Conservation (phyloP, 2,113 vertebrate genomes). For the Chamaetylas fuelleborni region DNA sequence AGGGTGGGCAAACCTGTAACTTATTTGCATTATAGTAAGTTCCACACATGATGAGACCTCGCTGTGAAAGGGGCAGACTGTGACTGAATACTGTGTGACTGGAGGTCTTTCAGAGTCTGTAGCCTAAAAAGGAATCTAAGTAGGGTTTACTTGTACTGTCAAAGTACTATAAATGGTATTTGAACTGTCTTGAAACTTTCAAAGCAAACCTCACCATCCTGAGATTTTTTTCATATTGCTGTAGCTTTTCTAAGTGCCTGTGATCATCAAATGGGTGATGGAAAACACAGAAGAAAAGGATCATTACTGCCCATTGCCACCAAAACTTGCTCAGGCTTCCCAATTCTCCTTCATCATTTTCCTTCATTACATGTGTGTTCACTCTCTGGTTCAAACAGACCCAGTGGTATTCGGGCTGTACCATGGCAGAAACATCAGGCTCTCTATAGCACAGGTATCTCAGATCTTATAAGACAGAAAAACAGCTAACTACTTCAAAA, state of each 20-base stretch:
- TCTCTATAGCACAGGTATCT: neutral
- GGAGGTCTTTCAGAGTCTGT: neutral
- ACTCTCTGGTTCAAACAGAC: neutral
- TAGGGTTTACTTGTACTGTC: neutral
- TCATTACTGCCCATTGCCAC: neutral
- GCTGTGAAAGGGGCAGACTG: neutral
- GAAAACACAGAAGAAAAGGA: neutral
- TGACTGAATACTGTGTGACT: rapidly evolving
- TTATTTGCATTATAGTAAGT: neutral
- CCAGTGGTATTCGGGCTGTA: rapidly evolving
- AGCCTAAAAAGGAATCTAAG: neutral
- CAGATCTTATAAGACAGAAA: neutral
- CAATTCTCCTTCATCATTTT: neutral
- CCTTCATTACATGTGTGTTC: neutral
- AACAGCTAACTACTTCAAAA: neutral
- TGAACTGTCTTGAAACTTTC: neutral
- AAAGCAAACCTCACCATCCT: neutral
- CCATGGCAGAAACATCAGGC: neutral
- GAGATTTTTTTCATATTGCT: neutral
- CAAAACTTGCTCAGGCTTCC: neutral
- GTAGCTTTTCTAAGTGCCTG: neutral
- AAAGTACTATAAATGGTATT: neutral
- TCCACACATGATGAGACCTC: neutral
- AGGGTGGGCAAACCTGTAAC: neutral
- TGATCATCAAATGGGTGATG: neutral